Percentiles rank a stretch among this genome's conserved stretches.
Conservation (phyloP, 2,113 vertebrate species). For the Corythoichthys haematopterus region DNA sequence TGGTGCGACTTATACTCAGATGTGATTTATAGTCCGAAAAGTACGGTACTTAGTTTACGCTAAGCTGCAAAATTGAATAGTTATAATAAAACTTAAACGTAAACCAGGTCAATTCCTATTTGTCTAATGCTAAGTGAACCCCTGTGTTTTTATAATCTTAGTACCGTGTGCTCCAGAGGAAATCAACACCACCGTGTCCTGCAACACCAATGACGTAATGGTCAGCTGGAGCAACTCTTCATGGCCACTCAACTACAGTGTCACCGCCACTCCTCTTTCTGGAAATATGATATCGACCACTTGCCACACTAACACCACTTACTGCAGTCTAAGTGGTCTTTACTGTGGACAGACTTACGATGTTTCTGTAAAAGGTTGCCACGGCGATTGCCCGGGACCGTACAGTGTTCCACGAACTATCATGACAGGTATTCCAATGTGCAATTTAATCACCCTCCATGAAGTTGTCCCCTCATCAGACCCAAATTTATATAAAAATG, state of each 20-base stretch:
- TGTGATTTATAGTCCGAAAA: background rate
- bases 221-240: slow-evolving; percentile 56
- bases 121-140: too few relatives aligned
- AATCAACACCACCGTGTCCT: slow-evolving; percentile 36
- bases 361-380: slow-evolving; percentile 52
- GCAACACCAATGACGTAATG: slow-evolving; percentile 35
- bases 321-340: slow-evolving; percentile 53
- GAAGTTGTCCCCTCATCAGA: too few relatives aligned
- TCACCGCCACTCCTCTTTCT: slow-evolving; percentile 18
- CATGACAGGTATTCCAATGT: slow-evolving; percentile 40
- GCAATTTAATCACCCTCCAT: background rate
- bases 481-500: too few relatives aligned
- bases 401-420: slow-evolving; percentile 29
- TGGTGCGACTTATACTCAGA: too few relatives aligned
- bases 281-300: slow-evolving; percentile 10
- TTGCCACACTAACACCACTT: slow-evolving; percentile 32
- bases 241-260: slow-evolving; percentile 44
- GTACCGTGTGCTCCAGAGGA: slow-evolving; percentile 62
- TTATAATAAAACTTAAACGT: too few relatives aligned
- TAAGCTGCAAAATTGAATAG: background rate
- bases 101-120: too few relatives aligned
- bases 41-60: too few relatives aligned
- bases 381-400: slow-evolving; percentile 46
- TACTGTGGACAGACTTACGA: slow-evolving; percentile 61
- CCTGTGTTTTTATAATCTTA: slow-evolving; percentile 24